These are phyloP conservation scores for Xenopus laevis DNA, from an alignment of 2,113 vertebrate species.

Conservation along the genomic window DNA sequence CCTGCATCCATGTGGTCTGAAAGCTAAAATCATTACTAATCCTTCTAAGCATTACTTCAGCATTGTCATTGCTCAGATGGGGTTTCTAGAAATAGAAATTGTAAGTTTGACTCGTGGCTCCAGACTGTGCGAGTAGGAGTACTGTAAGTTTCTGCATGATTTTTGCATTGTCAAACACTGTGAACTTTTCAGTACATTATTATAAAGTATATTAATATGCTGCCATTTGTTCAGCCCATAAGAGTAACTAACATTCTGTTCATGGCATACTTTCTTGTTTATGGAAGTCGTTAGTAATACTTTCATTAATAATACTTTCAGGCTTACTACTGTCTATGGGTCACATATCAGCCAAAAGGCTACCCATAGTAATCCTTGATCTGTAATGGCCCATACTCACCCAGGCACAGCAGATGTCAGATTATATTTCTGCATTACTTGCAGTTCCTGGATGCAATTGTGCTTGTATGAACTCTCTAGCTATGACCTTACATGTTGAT, in stretches of 20 bases:
- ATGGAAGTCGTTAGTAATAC: too few relatives aligned
- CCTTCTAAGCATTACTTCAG: conserved; percentile 23
- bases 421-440: too few relatives aligned
- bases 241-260: not conserved
- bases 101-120: conserved; percentile 35
- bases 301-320: too few relatives aligned
- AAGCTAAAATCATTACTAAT: conserved; percentile 24
- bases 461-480: too few relatives aligned
- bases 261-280: too few relatives aligned
- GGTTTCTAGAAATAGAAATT: conserved; percentile 39
- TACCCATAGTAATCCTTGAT: too few relatives aligned
- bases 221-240: not conserved
- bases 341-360: too few relatives aligned
- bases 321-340: too few relatives aligned
- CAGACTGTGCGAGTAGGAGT: conserved; percentile 44
- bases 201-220: not conserved
- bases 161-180: not conserved
- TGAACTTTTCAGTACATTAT: not conserved
- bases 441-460: too few relatives aligned
- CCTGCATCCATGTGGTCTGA: conserved; percentile 16
- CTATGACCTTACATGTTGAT: too few relatives aligned
- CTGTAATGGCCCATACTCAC: too few relatives aligned
- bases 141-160: conserved; percentile 23
- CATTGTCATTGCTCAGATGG: conserved; percentile 41
- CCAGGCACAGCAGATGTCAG: too few relatives aligned